Evolutionary conservation across 2,888 invertebrate genomes (phyloP).

Genomic region (Fissipunctia ypsillon): DNA sequence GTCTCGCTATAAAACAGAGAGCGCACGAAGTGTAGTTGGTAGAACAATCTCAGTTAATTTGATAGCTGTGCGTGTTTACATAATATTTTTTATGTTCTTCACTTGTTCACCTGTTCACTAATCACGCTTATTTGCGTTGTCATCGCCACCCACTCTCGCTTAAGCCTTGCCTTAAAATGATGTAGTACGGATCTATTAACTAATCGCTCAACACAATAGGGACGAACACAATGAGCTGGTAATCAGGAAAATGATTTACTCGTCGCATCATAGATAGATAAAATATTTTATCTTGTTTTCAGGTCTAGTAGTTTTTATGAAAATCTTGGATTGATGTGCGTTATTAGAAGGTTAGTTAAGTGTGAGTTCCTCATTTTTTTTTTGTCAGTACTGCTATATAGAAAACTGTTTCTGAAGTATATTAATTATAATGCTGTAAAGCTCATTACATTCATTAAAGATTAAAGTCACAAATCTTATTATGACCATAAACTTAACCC

Average conservation of each 20-base stretch:
- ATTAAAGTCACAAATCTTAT: neutral
- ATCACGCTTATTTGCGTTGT: neutral
- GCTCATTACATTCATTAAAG: neutral
- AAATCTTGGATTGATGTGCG: neutral
- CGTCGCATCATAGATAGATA: neutral
- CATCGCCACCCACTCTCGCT: neutral
- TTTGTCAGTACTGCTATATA: no score
- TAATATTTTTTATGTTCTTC: neutral
- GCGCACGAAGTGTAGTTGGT: no score
- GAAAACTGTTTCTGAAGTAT: no score
- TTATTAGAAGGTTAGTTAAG: neutral
- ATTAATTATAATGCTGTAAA: neutral
- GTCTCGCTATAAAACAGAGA: no score
- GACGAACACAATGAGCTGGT: conserved; percentile 30
- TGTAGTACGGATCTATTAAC: conserved; percentile 18
- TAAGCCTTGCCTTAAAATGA: conserved; percentile 2
- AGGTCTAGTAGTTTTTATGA: neutral
- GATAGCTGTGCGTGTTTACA: neutral
- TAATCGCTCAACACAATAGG: conserved; percentile 43
- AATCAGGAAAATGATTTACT: conserved; percentile 42
- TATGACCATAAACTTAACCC: neutral
- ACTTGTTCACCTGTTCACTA: neutral
- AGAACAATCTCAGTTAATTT: neutral
- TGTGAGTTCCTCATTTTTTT: no score
- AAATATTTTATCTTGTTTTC: neutral